Base-by-base conservation (phyloP, 1,140 invertebrate genomes). In the Atopsyche davidsoni region DNA sequence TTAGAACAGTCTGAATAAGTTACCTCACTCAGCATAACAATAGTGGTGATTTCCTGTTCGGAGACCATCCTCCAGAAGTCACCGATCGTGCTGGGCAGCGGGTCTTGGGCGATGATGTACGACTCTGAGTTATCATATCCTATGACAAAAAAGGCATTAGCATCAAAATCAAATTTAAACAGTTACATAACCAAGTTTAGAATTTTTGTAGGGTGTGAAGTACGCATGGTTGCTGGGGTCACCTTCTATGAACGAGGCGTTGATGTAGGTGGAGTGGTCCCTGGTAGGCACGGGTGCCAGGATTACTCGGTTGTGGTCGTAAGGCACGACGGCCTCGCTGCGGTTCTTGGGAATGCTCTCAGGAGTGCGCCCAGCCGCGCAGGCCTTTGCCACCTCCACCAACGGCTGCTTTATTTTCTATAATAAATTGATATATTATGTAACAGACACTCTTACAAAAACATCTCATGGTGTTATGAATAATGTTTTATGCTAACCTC, bases 21-120 rank as follows among this genome's bases (percentile, higher is more conserved):
- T 64, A 94, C 80, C 68, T 94, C 91, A 35, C 92, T 96, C 28
- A 97, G 77, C 92, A 97, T 96, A 23, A 96, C 89, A 47, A 98
- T 85, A 1, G 90, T 92, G 35, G 82, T 81, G 19, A 96, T 85
- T 65, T 87, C 86, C 62, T 96, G 91, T 67, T 96, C 92, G 16
- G 88, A 89, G 38, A 97, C 82, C 92, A 97, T 95, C 64, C 92
- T 78, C 94, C 95, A 97, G 69, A 98, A 97, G 73, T 97, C 95
- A 52, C 81, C 77, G 45, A 92, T 82, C 0, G 93, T 97, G 50
- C 79, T 77, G 21, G 91, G 88, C 44, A 96, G 64, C 0, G 95
- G 94, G 73, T 96, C 93, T 77, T 98, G 93, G 1, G 92, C 91
- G 35, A 96, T 93, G 34, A 97, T 92, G 72, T 94, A 97, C 13